Percentiles rank a stretch among this genome's conserved stretches.
Conservation (phyloP, 1,140 invertebrate genomes). For the Anastrepha ludens region DNA sequence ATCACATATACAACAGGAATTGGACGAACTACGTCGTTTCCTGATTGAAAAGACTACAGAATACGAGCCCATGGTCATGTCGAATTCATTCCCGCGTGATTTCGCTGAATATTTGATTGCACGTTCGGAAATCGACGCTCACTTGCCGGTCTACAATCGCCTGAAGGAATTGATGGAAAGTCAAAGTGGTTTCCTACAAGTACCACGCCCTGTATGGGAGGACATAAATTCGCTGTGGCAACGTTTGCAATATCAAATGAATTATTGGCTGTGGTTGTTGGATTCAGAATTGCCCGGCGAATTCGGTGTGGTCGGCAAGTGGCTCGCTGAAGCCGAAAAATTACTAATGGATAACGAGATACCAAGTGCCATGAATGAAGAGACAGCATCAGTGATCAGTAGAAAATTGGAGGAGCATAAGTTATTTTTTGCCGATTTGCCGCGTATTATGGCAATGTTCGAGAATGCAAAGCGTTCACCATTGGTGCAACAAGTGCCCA, state of each 20-base stretch:
- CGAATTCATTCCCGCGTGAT: constrained; percentile 79
- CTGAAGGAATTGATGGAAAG: constrained; percentile 85
- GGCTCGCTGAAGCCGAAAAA: constrained; percentile 90
- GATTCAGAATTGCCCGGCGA: constrained; percentile 89
- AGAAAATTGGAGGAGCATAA: constrained; percentile 92
- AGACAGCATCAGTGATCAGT: constrained; percentile 89
- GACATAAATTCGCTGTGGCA: constrained; percentile 86
- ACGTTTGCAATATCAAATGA: constrained; percentile 84
- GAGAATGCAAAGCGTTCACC: constrained; percentile 79
- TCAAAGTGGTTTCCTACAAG: constrained; percentile 83
- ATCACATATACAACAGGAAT: constrained; percentile 84
- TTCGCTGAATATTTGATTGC: constrained; percentile 83
- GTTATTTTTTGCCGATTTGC: constrained; percentile 89
- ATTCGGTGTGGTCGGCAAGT: constrained; percentile 89
- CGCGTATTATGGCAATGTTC: constrained; percentile 85
- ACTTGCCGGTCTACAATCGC: constrained; percentile 81
- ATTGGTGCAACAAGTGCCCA: constrained; percentile 80
- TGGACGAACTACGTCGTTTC: constrained; percentile 87
- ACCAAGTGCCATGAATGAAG: constrained; percentile 87
- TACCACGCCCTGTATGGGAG: constrained; percentile 87
- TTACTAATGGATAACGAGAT: constrained; percentile 88
- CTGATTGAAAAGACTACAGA: constrained; percentile 84
- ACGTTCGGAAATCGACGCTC: constrained; percentile 83
- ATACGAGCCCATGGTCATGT: constrained; percentile 77
- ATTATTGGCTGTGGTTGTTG: constrained; percentile 89